Evolutionary conservation across 1,140 invertebrate genomes (phyloP).

Genomic region (Microplitis demolitor): DNA sequence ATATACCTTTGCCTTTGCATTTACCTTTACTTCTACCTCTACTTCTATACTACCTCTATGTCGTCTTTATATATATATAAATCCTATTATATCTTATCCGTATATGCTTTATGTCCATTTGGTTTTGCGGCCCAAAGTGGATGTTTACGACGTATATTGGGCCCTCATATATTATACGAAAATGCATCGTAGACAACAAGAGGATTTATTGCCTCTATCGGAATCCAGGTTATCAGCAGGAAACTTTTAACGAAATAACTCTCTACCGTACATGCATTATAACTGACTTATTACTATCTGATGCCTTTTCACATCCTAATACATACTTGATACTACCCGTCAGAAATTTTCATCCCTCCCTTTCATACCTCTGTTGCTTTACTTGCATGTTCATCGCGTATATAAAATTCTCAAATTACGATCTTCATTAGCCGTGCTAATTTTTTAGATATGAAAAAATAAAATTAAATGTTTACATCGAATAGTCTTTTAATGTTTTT

Average conservation of each 20-base stretch:
- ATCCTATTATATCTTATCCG: background rate
- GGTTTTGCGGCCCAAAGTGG: background rate
- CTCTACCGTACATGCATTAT: background rate
- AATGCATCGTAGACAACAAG: constrained; percentile 32
- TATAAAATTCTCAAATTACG: no score
- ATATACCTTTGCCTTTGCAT: no score
- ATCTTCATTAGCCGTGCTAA: no score
- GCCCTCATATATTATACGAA: constrained; percentile 17
- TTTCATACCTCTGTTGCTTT: background rate
- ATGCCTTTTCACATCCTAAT: background rate
- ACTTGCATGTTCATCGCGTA: no score
- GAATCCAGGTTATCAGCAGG: constrained; percentile 33
- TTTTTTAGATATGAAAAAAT: no score
- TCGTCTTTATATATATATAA: background rate
- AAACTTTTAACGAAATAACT: constrained; percentile 37
- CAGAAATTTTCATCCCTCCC: background rate
- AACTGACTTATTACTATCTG: background rate
- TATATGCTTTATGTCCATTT: background rate
- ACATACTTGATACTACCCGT: background rate
- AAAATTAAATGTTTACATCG: no score
- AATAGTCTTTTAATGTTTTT: no score
- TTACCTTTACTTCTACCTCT: no score
- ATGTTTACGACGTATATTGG: background rate
- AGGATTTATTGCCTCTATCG: constrained; percentile 34
- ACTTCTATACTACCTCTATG: no score